Evolutionary conservation across 2,797 vertebrate species (phyloP), one percentile per base, ranked within the genome.

Genomic region (Lerista edwardsae): DNA sequence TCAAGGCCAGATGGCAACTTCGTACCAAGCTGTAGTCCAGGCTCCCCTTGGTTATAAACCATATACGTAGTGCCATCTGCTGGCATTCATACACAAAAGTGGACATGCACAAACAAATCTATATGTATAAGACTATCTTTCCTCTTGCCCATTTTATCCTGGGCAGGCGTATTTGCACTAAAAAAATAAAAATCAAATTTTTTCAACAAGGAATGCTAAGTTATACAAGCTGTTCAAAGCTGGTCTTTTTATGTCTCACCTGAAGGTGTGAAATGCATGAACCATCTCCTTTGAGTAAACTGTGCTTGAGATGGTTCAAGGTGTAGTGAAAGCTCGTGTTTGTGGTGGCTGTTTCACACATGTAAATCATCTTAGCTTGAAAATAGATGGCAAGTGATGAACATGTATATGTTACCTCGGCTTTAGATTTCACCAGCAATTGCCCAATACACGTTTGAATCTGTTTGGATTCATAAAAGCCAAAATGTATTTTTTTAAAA

Each of bases 61-160:
- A 77, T 65, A 79, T 72, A 85, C 4, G 64, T 47, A 81, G 79
- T 86, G 84, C 84, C 84, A 86, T 86, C 84, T 86, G 79, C 79
- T 86, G 84, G 84, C 65, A 77, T 86, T 76, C 57, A 31, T 1
- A 36, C 64, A 47, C 39, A 44, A 76, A 85, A 27, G 11, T 80
- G 55, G 79, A 61, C 51, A 44, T 69, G 71, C 72, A 75, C n/a
- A 69, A 81, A 61, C 62, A 65, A 64, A 64, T 76, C 19, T 25
- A 62, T 17, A 4, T 36, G 31, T 27, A 36, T 17, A 39, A 51
- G 34, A 25, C 27, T 59, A 55, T 73, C 25, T 81, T 44, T n/a
- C 14, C 15, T 75, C 25, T 67, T 85, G 62, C 23, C 15, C 25
- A 12, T 39, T 75, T 79, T 74, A n/a, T 74, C 31, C 39, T 36